phyloP scores from a whole-genome alignment of 2,888 invertebrate species.

The Antheraea assamensis region DNA sequence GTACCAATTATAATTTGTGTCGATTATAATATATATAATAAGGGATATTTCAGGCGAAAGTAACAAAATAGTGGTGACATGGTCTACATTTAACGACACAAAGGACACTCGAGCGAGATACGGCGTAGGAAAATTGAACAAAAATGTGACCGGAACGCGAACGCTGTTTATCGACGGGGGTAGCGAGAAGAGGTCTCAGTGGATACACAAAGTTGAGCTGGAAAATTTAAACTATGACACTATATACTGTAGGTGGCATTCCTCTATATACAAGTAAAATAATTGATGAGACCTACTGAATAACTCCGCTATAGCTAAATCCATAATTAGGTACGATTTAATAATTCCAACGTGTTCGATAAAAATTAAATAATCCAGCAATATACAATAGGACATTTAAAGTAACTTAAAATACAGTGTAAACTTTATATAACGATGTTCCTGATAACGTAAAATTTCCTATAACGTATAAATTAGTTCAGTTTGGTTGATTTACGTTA shows the following conservation, averaged over 20 bases:
- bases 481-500: no score
- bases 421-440: no score
- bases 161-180: background rate
- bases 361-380: background rate
- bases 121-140: background rate
- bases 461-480: no score
- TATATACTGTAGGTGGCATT: background rate
- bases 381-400: no score
- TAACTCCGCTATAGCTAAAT: background rate
- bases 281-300: background rate
- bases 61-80: background rate
- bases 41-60: background rate
- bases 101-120: background rate
- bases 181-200: background rate
- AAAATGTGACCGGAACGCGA: background rate
- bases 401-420: no score
- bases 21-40: background rate
- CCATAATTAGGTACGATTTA: background rate
- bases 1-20: background rate
- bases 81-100: slow-evolving; percentile 1
- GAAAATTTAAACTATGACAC: background rate
- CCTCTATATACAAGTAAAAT: background rate
- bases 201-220: background rate
- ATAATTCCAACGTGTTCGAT: background rate
- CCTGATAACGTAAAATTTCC: no score